Percentiles rank a stretch among this genome's conserved stretches.
Conservation (phyloP, 2,888 invertebrate genomes). For the Clunio marinus region DNA sequence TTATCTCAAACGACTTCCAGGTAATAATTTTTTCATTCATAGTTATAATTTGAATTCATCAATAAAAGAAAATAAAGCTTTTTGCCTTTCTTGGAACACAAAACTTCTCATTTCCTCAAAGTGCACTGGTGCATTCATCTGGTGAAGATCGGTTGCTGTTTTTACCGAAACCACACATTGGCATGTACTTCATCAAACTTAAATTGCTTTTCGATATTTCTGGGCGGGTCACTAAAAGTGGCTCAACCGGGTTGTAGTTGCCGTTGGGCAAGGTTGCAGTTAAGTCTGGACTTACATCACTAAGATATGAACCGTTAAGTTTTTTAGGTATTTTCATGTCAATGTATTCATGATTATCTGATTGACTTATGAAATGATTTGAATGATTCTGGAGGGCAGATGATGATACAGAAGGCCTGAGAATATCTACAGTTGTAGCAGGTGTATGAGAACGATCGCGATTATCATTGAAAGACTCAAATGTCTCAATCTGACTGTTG, state of each 20-base stretch:
- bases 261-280: conserved; percentile 28
- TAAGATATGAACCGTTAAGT: conserved; percentile 12
- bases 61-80: too few relatives aligned
- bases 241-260: conserved; percentile 42
- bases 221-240: conserved; percentile 40
- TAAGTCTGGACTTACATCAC: background rate
- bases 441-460: conserved; percentile 42
- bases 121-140: background rate
- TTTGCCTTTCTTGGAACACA: too few relatives aligned
- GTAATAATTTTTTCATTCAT: too few relatives aligned
- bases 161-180: conserved; percentile 30
- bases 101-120: too few relatives aligned
- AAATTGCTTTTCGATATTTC: conserved; percentile 33
- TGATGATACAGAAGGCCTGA: conserved; percentile 40
- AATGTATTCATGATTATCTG: background rate
- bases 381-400: conserved; percentile 41
- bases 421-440: conserved; percentile 26
- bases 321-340: conserved; percentile 33
- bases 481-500: conserved; percentile 45
- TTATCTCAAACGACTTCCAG: too few relatives aligned
- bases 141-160: conserved; percentile 30
- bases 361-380: conserved; percentile 13
- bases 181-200: conserved; percentile 27
- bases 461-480: conserved; percentile 45
- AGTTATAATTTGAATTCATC: too few relatives aligned